phyloP scores from a whole-genome alignment of 2,113 vertebrate genomes.

The Triplophysa tibetana region DNA sequence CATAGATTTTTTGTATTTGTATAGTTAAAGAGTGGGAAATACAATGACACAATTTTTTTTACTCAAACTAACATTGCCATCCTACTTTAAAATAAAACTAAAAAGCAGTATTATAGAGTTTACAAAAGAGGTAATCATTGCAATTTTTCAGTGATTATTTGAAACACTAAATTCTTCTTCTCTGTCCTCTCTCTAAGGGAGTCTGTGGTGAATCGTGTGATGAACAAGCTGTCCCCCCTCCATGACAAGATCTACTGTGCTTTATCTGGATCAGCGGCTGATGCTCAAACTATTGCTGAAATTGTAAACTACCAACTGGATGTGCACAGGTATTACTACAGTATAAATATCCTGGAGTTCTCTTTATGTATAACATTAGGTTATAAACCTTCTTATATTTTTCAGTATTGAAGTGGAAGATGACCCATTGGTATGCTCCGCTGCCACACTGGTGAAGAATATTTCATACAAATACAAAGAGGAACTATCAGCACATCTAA shows the following conservation, averaged over 20 bases:
- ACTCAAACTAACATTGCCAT: no score
- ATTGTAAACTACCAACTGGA: slow-evolving; percentile 83
- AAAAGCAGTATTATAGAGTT: no score
- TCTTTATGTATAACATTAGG: not conserved
- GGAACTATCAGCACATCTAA: slow-evolving; percentile 82
- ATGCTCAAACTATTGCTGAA: slow-evolving; percentile 85
- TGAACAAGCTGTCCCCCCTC: slow-evolving; percentile 83
- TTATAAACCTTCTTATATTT: not conserved
- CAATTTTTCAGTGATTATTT: not conserved
- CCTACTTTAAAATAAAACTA: no score
- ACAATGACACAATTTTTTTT: no score
- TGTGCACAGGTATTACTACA: slow-evolving; percentile 77
- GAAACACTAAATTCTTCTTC: not conserved
- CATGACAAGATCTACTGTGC: slow-evolving; percentile 85
- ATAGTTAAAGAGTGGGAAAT: no score
- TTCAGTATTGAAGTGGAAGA: slow-evolving; percentile 77
- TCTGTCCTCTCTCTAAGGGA: slow-evolving; percentile 58
- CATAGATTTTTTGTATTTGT: no score
- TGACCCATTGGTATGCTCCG: slow-evolving; percentile 78
- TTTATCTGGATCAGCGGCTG: slow-evolving; percentile 85
- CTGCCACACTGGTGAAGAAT: slow-evolving; percentile 80
- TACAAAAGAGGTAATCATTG: no score
- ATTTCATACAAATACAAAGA: slow-evolving; percentile 87
- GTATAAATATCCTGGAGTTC: not conserved
- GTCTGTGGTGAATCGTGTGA: slow-evolving; percentile 82